These are phyloP conservation scores for Sinocyclocheilus rhinocerous DNA, from an alignment of 2,113 vertebrate genomes.

Conservation along the genomic window DNA sequence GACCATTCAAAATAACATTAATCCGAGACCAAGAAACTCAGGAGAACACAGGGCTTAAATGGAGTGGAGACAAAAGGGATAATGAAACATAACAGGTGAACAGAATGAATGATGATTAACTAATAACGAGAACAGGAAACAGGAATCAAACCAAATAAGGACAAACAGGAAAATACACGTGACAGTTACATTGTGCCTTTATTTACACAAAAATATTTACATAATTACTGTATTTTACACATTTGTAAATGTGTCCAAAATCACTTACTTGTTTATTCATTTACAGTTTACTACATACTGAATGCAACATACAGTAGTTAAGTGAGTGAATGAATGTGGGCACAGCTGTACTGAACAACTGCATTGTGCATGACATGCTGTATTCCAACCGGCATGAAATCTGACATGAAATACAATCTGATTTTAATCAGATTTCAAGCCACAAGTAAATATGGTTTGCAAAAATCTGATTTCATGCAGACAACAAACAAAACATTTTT, in stretches of 20 bases:
- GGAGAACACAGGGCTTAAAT: too few relatives aligned
- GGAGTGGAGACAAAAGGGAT: too few relatives aligned
- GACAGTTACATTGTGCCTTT: too few relatives aligned
- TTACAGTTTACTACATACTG: neutral
- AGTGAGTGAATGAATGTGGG: neutral
- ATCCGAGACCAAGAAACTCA: too few relatives aligned
- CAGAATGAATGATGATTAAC: too few relatives aligned
- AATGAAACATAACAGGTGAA: too few relatives aligned
- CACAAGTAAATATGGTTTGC: neutral
- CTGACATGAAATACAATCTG: constrained; percentile 4
- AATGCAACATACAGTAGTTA: neutral
- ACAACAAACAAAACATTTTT: neutral
- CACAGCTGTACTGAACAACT: neutral
- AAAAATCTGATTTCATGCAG: neutral
- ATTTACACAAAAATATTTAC: neutral
- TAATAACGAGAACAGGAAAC: too few relatives aligned
- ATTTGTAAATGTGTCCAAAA: neutral
- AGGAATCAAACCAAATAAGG: too few relatives aligned
- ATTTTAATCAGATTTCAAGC: neutral
- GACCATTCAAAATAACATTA: too few relatives aligned
- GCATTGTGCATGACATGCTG: neutral
- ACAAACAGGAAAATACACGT: too few relatives aligned
- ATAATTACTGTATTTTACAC: neutral
- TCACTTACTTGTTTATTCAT: neutral
- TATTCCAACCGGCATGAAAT: neutral